Percentiles rank a stretch among this genome's conserved stretches.
Evolutionary conservation across 2,888 invertebrate species (phyloP).

Genomic region (Metacarcinus magister): DNA sequence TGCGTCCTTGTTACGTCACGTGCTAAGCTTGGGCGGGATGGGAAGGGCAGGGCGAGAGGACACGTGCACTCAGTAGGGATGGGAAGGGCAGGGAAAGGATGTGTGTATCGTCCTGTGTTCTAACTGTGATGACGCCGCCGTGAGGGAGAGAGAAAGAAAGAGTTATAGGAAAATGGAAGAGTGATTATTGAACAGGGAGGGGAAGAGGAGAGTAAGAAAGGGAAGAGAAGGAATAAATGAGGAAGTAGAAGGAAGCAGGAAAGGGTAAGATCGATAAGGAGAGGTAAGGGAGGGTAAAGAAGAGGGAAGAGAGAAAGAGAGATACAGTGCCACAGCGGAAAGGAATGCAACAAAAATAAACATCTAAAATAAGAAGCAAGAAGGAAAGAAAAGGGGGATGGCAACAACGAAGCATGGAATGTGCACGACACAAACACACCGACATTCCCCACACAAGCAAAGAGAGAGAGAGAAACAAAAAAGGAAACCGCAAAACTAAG

Average conservation of each 20-base stretch:
- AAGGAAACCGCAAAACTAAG: not conserved
- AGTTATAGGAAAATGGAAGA: not conserved
- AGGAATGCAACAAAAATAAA: not conserved
- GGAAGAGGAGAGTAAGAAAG: not conserved
- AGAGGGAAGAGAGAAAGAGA: not conserved
- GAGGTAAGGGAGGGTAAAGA: not conserved
- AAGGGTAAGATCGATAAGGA: not conserved
- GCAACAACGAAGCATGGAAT: slow-evolving; percentile 9
- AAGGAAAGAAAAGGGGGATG: not conserved
- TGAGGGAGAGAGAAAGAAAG: not conserved
- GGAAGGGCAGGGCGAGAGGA: not conserved
- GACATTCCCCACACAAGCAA: not conserved
- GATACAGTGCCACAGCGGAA: not conserved
- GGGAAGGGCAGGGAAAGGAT: not conserved
- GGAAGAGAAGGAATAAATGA: not conserved
- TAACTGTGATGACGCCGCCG: too few species aligned
- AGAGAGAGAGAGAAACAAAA: not conserved
- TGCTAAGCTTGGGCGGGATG: not conserved
- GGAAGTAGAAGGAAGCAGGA: not conserved
- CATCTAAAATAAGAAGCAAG: too few species aligned
- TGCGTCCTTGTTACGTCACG: slow-evolving; percentile 16
- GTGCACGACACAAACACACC: not conserved
- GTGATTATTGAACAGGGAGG: not conserved
- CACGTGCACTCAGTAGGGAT: not conserved
- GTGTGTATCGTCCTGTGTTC: too few species aligned